These are phyloP conservation scores for Tetrapedia diversipes DNA, from an alignment of 2,888 invertebrate species.

Conservation along the genomic window DNA sequence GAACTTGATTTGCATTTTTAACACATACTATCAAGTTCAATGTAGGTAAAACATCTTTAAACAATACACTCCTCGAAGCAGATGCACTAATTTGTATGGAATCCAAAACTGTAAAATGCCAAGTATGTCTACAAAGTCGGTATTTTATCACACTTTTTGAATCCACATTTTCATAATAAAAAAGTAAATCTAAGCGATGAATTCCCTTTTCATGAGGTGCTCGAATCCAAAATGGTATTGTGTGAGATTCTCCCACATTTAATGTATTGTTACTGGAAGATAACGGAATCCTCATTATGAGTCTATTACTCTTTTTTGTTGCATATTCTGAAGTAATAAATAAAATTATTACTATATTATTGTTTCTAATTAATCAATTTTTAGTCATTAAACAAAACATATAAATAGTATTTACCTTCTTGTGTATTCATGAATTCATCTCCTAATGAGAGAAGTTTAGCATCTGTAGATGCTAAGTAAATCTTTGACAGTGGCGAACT, in stretches of 20 bases:
- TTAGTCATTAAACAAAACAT: not conserved
- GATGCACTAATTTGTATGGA: conserved; percentile 85
- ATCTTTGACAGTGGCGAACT: conserved; percentile 86
- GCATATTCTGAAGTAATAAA: conserved; percentile 73
- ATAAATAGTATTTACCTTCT: conserved; percentile 46
- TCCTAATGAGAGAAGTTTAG: conserved; percentile 86
- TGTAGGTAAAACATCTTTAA: conserved; percentile 81
- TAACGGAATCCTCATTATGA: conserved; percentile 82
- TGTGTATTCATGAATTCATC: conserved; percentile 59
- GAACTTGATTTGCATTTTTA: conserved; percentile 88
- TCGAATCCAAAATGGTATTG: conserved; percentile 87
- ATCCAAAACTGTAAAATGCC: conserved; percentile 86
- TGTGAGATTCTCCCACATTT: conserved; percentile 84
- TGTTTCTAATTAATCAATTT: not conserved
- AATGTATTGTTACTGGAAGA: conserved; percentile 82
- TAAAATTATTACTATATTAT: conserved; percentile 26
- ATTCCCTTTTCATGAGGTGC: conserved; percentile 87
- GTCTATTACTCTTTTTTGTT: conserved; percentile 80
- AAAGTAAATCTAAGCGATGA: conserved; percentile 87
- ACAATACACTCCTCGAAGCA: conserved; percentile 84
- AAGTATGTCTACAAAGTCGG: conserved; percentile 87
- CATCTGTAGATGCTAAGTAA: conserved; percentile 88
- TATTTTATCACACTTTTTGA: conserved; percentile 82
- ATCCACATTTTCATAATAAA: conserved; percentile 88
- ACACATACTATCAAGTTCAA: conserved; percentile 88